phyloP scores from a whole-genome alignment of 2,797 vertebrate species.

The Melanotaenia nigrans region DNA sequence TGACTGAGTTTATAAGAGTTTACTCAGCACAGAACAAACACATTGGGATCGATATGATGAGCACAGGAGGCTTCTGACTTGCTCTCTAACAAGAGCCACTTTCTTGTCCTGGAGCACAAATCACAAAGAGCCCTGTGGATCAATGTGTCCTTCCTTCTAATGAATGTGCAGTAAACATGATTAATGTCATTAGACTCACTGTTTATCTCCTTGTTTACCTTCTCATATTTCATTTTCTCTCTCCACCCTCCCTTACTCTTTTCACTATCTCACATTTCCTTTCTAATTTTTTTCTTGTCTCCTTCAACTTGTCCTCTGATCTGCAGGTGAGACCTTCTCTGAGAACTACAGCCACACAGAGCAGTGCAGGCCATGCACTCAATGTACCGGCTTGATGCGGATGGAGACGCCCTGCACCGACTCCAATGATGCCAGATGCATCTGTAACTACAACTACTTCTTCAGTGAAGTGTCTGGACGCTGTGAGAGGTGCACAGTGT shows the following conservation, averaged over 20 bases:
- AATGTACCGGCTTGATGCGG: constrained; percentile 90
- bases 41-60: constrained; percentile 69
- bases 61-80: constrained; percentile 59
- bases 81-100: constrained; percentile 62
- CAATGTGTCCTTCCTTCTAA: constrained; percentile 74
- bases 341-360: constrained; percentile 90
- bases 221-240: constrained; percentile 40
- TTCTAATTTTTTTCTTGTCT: constrained; percentile 4
- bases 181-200: constrained; percentile 66
- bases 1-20: constrained; percentile 57
- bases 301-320: constrained; percentile 11
- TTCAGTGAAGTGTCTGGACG: constrained; percentile 49
- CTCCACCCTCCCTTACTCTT: constrained; percentile 28
- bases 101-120: constrained; percentile 67
- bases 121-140: constrained; percentile 71
- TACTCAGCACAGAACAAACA: constrained; percentile 61
- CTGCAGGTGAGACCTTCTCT: constrained; percentile 92
- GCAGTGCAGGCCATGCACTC: constrained; percentile 86
- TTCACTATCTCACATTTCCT: constrained; percentile 16
- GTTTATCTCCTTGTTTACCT: constrained; percentile 53
- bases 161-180: constrained; percentile 75
- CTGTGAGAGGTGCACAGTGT: constrained; percentile 87
- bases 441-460: constrained; percentile 90
- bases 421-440: constrained; percentile 90
- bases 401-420: constrained; percentile 94